Base-by-base conservation (phyloP, 37 sponge, comb jelly and placozoan species). In the Spongilla lacustris region DNA sequence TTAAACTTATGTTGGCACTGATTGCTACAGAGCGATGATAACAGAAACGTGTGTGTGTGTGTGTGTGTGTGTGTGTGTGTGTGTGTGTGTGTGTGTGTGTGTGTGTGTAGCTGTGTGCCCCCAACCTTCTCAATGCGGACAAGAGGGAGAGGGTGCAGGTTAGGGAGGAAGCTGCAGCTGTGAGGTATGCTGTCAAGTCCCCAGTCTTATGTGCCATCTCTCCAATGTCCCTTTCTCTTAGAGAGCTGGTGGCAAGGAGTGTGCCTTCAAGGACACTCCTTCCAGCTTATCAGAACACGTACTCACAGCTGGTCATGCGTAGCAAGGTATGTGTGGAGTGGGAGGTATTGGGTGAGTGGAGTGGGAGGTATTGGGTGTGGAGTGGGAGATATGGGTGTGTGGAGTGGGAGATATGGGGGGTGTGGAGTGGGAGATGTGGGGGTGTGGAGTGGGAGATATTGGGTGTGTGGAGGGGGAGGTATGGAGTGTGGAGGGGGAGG, bases 251-350 rank as follows among this genome's bases (percentile, higher is more conserved):
- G 11, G 85, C 86, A 1, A 82, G 0, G 14, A 14, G 4, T 28
- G 83, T 91, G 13, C 89, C 95, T n/a, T 23, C 49, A 4, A 92
- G 95, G 2, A 68, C 87, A 5, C 35, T 95, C 28, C 46, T 92
- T 24, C 90, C 93, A 23, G 87, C 83, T 0, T 72, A 86, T 30
- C 50, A 36, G 30, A 73, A 81, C 27, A 50, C 70, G 24, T 92
- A 85, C 73, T n/a, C 19, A 0, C 81, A 82, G 0, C 37, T 90
- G 4, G 11, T 35, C 27, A 9, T 33, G 0, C 34, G 67, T 4
- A 74, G 86, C 28, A 86, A 89, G 73, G 90, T 89, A 74, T 41
- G 48, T 34, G 50, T 41, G 29, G n/a, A n/a, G n/a, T n/a, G n/a
- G n/a, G n/a, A n/a, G n/a, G n/a, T n/a, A n/a, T n/a, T n/a, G n/a